A percentile compares a stretch with the other conserved stretches of the same genome.
phyloP scores from a whole-genome alignment of 2,113 vertebrate genomes.

The Saccopteryx leptura region DNA sequence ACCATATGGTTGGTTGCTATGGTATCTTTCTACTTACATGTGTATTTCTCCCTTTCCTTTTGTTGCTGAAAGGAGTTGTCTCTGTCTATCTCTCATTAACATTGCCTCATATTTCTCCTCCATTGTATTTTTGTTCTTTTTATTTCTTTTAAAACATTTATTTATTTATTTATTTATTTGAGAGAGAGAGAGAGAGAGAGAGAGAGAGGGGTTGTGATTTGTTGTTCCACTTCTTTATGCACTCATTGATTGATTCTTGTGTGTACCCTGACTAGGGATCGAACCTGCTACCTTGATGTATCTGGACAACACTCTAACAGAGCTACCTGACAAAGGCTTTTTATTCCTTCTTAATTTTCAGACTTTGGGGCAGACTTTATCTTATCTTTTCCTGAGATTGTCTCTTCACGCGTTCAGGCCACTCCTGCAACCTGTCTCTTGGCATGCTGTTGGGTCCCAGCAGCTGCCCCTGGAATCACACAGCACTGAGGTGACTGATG shows the following conservation, averaged over 20 bases:
- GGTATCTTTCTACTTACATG: not conserved
- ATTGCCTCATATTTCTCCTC: not conserved
- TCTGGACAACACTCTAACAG: too few relatives aligned
- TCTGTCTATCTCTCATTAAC: not conserved
- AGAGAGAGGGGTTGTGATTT: too few relatives aligned
- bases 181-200: too few relatives aligned
- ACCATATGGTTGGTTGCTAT: not conserved
- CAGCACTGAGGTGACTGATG: not conserved
- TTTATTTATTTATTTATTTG: too few relatives aligned
- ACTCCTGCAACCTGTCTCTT: not conserved
- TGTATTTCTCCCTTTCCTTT: not conserved
- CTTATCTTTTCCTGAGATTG: not conserved
- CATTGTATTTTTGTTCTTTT: not conserved
- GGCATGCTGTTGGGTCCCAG: not conserved
- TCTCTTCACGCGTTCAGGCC: not conserved
- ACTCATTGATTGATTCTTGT: too few relatives aligned
- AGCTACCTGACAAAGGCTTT: not conserved
- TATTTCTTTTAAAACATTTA: not conserved
- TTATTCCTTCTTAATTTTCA: not conserved
- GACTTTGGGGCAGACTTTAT: not conserved
- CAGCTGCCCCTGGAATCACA: not conserved
- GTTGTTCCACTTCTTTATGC: too few relatives aligned
- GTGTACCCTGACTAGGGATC: too few relatives aligned
- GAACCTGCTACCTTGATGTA: too few relatives aligned
- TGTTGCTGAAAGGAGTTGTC: not conserved